Conservation (phyloP, 2,888 invertebrate species). For the Odontomyia ornata region DNA sequence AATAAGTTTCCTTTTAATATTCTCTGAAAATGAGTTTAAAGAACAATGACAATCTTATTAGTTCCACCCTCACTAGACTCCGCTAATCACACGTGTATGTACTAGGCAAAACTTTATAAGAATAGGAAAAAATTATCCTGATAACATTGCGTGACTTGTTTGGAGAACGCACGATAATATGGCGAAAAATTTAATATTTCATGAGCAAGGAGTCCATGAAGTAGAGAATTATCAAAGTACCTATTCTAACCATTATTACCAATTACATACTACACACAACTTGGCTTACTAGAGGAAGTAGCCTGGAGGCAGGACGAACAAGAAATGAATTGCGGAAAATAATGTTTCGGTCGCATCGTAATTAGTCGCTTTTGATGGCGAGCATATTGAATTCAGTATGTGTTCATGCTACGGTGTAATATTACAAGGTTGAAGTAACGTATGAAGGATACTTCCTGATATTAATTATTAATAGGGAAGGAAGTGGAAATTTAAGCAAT, state of each 20-base stretch:
- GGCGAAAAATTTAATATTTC: not conserved
- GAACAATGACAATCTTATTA: too few species aligned
- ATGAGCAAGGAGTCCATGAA: not conserved
- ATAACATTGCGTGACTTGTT: slow-evolving; percentile 6
- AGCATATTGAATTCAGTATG: not conserved
- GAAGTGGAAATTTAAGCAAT: not conserved
- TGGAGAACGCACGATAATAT: not conserved
- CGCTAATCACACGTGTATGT: too few species aligned
- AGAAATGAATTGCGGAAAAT: not conserved
- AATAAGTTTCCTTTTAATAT: too few species aligned
- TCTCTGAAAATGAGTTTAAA: too few species aligned
- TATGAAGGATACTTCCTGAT: not conserved
- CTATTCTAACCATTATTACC: not conserved
- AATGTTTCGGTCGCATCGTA: not conserved
- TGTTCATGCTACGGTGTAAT: not conserved
- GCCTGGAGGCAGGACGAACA: not conserved
- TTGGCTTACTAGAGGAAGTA: not conserved
- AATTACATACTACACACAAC: not conserved
- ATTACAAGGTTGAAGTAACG: not conserved
- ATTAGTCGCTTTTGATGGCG: slow-evolving; percentile 2
- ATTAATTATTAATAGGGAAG: not conserved
- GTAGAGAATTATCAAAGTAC: not conserved
- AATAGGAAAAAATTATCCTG: not conserved
- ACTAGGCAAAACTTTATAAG: too few species aligned
- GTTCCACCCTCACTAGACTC: too few species aligned